Conservation (phyloP, 1,140 invertebrate genomes). For the Drosophila quadrilineata region DNA sequence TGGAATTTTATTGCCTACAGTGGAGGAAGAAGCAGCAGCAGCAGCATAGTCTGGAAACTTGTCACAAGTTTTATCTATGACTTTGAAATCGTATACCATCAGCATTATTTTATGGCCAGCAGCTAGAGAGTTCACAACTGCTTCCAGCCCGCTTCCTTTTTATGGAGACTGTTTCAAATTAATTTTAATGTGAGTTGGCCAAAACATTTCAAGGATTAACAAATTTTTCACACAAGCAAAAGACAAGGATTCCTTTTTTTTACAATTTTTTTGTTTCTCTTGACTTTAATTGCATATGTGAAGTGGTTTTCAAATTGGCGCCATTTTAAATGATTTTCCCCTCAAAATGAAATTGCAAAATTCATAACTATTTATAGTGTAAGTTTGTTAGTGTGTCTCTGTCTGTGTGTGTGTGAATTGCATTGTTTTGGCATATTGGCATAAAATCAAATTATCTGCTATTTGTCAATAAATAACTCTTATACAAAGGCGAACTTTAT, state of each 20-base stretch:
- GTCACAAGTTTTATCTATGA: slow-evolving; percentile 6
- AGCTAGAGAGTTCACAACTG: not conserved
- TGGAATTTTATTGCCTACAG: slow-evolving; percentile 35
- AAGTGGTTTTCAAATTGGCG: no score
- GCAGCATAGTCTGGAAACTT: no score
- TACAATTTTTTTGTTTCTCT: no score
- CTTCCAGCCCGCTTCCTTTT: not conserved
- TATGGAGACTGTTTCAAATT: not conserved
- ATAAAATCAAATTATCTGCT: slow-evolving; percentile 76
- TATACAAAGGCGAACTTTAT: slow-evolving; percentile 71
- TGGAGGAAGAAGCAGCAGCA: no score
- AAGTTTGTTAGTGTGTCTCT: slow-evolving; percentile 7
- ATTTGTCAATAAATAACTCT: slow-evolving; percentile 77
- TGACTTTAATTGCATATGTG: no score
- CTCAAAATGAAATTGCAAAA: no score
- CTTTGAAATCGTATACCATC: slow-evolving; percentile 27
- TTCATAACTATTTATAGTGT: not conserved
- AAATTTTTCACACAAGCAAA: no score
- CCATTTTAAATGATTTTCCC: no score
- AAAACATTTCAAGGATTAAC: not conserved
- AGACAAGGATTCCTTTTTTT: no score
- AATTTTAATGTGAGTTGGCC: not conserved
- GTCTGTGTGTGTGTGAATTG: slow-evolving; percentile 21
- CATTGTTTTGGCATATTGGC: slow-evolving; percentile 75
- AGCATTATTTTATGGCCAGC: slow-evolving; percentile 37